A percentile compares a stretch with the other conserved stretches of the same genome.
Evolutionary conservation across 2,113 vertebrate species (phyloP).

Genomic region (Nerophis lumbriciformis): DNA sequence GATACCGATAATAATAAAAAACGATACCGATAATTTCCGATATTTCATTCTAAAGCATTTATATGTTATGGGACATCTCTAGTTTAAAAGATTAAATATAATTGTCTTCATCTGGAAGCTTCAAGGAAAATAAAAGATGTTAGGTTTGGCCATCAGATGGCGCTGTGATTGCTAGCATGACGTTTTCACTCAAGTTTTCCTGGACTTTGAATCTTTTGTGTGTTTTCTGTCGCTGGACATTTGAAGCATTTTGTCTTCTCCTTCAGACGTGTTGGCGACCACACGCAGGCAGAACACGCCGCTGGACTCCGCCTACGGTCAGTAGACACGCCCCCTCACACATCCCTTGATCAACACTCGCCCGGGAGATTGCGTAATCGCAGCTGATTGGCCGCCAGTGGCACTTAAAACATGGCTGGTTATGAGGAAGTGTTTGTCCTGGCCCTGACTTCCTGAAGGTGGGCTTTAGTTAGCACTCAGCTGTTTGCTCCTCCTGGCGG

Average conservation of each 20-base stretch:
- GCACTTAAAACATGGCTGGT: conserved; percentile 51
- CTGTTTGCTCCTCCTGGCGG: neutral
- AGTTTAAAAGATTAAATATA: no score
- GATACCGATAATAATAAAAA: no score
- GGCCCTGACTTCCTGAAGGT: conserved; percentile 28
- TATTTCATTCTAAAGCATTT: no score
- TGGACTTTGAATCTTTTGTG: no score
- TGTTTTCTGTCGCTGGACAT: no score
- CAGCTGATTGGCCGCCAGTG: conserved; percentile 31
- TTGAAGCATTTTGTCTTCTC: conserved; percentile 10
- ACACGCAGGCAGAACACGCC: conserved; percentile 72
- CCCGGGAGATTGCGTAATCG: conserved; percentile 9
- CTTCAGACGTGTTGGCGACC: conserved; percentile 72
- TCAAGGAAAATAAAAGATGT: no score
- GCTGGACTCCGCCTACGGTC: conserved; percentile 74
- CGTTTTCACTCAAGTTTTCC: no score
- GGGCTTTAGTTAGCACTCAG: conserved; percentile 31
- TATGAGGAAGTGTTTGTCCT: neutral
- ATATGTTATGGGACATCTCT: no score
- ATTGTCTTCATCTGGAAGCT: no score
- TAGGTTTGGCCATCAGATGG: no score
- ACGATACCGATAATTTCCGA: no score
- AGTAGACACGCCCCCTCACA: conserved; percentile 43
- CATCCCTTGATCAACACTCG: neutral
- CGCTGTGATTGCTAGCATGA: no score